Evolutionary conservation across 1,140 invertebrate genomes (phyloP).

Genomic region (Branchinecta lynchi): DNA sequence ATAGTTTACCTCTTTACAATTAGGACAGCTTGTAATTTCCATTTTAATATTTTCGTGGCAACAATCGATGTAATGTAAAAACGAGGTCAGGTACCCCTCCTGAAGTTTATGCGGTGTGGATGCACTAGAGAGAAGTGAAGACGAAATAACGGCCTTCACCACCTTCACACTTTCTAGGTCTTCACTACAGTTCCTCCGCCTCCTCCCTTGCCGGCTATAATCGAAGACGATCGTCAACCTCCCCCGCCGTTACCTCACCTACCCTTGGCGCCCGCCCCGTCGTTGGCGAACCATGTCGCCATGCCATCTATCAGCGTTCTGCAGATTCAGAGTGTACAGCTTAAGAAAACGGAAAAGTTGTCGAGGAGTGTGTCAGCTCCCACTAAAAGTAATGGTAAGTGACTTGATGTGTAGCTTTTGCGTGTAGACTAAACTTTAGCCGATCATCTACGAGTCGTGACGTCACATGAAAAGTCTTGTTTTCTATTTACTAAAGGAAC

Average conservation of each 20-base stretch:
- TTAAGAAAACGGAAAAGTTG: slow-evolving; percentile 54
- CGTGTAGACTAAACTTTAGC: neutral
- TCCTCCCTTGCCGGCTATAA: slow-evolving; percentile 37
- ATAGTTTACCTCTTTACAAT: no score
- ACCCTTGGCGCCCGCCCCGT: slow-evolving; percentile 15
- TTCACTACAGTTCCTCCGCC: slow-evolving; percentile 36
- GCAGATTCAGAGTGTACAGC: slow-evolving; percentile 61
- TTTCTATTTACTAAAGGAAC: no score
- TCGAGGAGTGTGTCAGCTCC: slow-evolving; percentile 59
- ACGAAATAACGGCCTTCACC: no score
- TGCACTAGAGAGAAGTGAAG: no score
- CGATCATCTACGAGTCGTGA: no score
- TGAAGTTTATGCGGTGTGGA: no score
- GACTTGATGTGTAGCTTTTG: neutral
- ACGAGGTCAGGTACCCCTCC: no score
- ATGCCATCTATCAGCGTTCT: slow-evolving; percentile 67
- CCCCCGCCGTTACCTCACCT: neutral
- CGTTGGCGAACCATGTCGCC: slow-evolving; percentile 38
- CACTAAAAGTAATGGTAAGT: slow-evolving; percentile 13
- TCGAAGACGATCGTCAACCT: slow-evolving; percentile 20
- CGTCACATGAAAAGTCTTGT: no score
- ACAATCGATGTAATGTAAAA: no score
- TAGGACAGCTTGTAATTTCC: no score
- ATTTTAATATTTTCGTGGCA: no score
- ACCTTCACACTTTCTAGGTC: neutral